These are phyloP conservation scores for Zaprionus lachaisei DNA, from an alignment of 1,140 invertebrate genomes.

Conservation along the genomic window DNA sequence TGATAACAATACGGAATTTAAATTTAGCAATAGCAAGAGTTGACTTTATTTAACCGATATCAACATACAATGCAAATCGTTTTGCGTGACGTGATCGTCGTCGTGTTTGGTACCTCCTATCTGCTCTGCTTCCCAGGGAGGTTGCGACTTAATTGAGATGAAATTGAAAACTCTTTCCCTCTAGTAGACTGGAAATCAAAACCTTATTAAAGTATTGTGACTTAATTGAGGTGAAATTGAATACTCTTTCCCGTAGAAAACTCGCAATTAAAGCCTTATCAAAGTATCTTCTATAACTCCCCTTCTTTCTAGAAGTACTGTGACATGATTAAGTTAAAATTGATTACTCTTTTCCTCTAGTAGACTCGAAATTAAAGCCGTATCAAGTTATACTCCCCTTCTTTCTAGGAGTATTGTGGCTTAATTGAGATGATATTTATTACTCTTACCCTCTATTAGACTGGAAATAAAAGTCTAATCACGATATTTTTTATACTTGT, in stretches of 20 bases:
- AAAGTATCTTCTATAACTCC: conserved; percentile 20
- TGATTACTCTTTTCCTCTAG: no score
- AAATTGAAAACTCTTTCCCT: not conserved
- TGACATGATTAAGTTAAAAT: not conserved
- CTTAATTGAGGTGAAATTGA: not conserved
- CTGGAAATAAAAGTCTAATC: not conserved
- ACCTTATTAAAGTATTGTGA: conserved; percentile 11
- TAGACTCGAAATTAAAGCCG: no score
- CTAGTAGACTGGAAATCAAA: not conserved
- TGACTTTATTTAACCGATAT: conserved; percentile 48
- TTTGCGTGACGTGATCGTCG: conserved; percentile 35
- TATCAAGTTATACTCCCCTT: no score
- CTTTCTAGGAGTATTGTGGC: conserved; percentile 12
- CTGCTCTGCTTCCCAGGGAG: conserved; percentile 3
- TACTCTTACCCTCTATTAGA: conserved; percentile 1
- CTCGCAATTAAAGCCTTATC: not conserved
- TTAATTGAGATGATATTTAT: not conserved
- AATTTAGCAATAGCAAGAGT: conserved; percentile 41
- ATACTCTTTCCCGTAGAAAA: not conserved
- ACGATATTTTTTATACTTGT: conserved; percentile 8
- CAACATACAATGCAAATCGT: conserved; percentile 55
- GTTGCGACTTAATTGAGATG: not conserved
- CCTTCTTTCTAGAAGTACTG: not conserved
- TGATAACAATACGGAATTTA: conserved; percentile 31
- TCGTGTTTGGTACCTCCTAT: conserved; percentile 54